Base-by-base conservation (phyloP, 1,140 invertebrate species). In the Bombus sibiricus region DNA sequence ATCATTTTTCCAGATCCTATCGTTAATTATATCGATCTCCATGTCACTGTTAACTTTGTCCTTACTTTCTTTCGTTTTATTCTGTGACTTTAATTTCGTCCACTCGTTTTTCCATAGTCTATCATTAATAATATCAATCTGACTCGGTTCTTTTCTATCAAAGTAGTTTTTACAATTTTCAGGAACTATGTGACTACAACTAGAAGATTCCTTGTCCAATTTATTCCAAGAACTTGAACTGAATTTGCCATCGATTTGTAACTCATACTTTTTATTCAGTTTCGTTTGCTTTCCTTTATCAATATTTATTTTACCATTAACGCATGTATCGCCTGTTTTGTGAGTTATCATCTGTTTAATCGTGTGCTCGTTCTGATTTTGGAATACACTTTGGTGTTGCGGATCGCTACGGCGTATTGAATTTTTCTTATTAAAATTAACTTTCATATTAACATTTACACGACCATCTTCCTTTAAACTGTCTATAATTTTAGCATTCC, bases 101-200 rank as follows among this genome's bases (percentile, higher is more conserved):
- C 94, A 94, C n/a, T 89, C 92, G 72, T 93, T 95, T 47, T 95
- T 95, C 92, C 93, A 92, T 53, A 95, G 75, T 81, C 94, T 91
- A n/a, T 95, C 94, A 41, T 95, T 95, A 57, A 95, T 93, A 53
- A 95, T 93, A 39, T 95, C 92, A 32, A 94, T 90, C 37, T 92
- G 93, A 68, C 79, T 87, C 57, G 86, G 75, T 47, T 88, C 77
- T 72, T 90, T 83, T 71, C 79, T 75, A 25, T 32, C 53, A n/a
- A 79, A 66, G 12, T 59, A 69, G 62, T 47, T 79, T 39, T 73
- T 84, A 57, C n/a, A 43, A 57, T 86, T 83, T 32, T 87, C 81
- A 47, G 64, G 43, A 71, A 84, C 68, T 74, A 57, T 34, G 10
- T 37, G 39, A 71, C 59, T 74, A 71, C 73, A 41, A 77, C 81